phyloP scores from a whole-genome alignment of 2,888 invertebrate genomes.

The Lochmaea crataegi region DNA sequence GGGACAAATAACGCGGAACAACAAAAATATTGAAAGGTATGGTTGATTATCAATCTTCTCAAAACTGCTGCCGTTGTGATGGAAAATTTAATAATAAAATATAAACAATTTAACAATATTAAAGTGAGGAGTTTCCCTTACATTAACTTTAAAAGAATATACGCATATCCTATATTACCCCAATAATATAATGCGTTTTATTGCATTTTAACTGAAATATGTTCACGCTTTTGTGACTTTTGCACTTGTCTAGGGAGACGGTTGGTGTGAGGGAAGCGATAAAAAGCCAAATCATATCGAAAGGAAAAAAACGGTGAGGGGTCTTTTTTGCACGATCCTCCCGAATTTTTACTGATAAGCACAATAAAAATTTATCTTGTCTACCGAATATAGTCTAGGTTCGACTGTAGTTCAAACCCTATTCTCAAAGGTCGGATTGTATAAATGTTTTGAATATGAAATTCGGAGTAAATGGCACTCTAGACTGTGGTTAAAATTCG shows the following conservation, averaged over 20 bases:
- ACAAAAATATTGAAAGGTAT: not conserved
- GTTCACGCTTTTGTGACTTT: not conserved
- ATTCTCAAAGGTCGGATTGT: slow-evolving; percentile 12
- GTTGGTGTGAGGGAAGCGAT: slow-evolving; percentile 6
- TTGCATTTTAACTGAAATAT: not conserved
- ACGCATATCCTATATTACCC: no score
- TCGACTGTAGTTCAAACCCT: not conserved
- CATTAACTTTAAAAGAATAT: no score
- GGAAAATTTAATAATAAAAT: not conserved
- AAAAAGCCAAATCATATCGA: slow-evolving; percentile 21
- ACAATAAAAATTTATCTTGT: slow-evolving; percentile 39
- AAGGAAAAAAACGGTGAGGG: slow-evolving; percentile 7
- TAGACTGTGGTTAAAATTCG: not conserved
- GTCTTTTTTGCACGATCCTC: slow-evolving; percentile 22
- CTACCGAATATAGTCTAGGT: slow-evolving; percentile 25
- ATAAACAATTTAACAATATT: no score
- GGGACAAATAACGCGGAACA: not conserved
- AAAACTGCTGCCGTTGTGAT: not conserved
- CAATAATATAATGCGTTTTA: not conserved
- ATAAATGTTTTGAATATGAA: not conserved
- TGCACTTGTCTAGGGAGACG: not conserved
- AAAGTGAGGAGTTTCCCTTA: no score
- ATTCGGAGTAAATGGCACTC: not conserved
- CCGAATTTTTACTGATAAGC: slow-evolving; percentile 35
- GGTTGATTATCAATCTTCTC: not conserved